Evolutionary conservation across 2,888 invertebrate genomes (phyloP).

Genomic region (Orthosia incerta): DNA sequence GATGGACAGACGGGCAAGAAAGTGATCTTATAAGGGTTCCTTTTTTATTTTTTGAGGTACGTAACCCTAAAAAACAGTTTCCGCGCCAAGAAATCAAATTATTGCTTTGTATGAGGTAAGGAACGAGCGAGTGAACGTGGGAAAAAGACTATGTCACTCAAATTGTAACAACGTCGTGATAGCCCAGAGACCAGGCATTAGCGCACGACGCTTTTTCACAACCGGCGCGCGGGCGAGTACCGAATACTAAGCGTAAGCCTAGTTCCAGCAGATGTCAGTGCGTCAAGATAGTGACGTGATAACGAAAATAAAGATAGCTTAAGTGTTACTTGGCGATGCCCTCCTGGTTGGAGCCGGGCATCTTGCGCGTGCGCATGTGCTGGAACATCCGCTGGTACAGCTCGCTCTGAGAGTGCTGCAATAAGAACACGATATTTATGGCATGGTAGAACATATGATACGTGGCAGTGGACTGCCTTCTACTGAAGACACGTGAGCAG

Average conservation of each 20-base stretch:
- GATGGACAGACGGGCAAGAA: too few species aligned
- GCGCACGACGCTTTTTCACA: background rate
- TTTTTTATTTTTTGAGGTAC: too few species aligned
- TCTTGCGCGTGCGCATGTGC: slow-evolving; percentile 92
- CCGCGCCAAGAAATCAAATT: too few species aligned
- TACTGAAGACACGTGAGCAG: background rate
- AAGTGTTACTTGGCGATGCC: slow-evolving; percentile 91
- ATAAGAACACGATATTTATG: background rate
- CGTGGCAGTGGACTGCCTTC: background rate
- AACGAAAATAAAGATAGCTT: background rate
- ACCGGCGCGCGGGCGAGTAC: background rate
- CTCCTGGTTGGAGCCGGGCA: slow-evolving; percentile 90
- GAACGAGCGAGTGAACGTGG: too few species aligned
- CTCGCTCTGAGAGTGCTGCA: slow-evolving; percentile 93
- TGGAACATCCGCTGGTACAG: slow-evolving; percentile 94
- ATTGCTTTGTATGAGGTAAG: too few species aligned
- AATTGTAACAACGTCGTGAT: background rate
- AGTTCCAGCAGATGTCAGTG: background rate
- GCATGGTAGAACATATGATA: background rate
- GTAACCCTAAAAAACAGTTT: too few species aligned
- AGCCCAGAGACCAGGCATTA: background rate
- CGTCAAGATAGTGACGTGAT: background rate
- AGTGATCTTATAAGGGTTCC: too few species aligned
- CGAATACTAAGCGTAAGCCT: background rate
- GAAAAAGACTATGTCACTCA: too few species aligned